Conservation (phyloP, 2,797 vertebrate genomes). For the Sitta carolinensis region DNA sequence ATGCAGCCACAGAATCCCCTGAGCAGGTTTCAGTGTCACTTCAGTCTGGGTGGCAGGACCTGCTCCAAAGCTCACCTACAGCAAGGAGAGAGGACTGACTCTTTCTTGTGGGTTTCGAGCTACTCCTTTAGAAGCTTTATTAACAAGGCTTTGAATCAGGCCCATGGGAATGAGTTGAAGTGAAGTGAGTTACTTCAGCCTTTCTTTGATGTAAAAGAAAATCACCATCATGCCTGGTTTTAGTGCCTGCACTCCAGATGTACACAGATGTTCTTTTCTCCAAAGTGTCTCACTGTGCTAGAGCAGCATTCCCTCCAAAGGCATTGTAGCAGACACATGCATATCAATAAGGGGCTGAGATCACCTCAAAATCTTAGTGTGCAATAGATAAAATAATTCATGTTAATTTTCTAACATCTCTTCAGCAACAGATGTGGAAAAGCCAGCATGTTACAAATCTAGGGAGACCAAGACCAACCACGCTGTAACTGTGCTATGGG, state of each 20-base stretch:
- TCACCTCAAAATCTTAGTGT: neutral
- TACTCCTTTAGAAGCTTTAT: neutral
- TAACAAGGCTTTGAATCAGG: conserved; percentile 12
- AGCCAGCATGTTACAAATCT: neutral
- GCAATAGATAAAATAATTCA: neutral
- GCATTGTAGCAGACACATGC: neutral
- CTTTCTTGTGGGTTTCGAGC: neutral
- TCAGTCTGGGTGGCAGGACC: neutral
- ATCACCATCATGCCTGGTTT: conserved; percentile 1
- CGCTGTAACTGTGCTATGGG: neutral
- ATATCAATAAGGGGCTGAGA: neutral
- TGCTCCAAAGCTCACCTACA: neutral
- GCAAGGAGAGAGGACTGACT: neutral
- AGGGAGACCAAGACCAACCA: neutral
- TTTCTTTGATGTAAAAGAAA: conserved; percentile 39
- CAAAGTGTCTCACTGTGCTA: neutral
- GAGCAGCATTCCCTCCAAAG: neutral
- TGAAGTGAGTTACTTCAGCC: neutral
- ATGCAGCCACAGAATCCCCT: neutral
- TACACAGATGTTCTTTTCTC: conserved; percentile 16
- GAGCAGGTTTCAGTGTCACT: neutral
- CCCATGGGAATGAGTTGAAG: neutral
- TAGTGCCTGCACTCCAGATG: conserved; percentile 37
- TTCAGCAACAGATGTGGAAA: neutral
- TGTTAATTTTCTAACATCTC: neutral